A percentile compares a stretch with the other conserved stretches of the same genome.
These are phyloP conservation scores for Nomada hirtipes DNA, from an alignment of 2,888 invertebrate genomes.

Conservation along the genomic window DNA sequence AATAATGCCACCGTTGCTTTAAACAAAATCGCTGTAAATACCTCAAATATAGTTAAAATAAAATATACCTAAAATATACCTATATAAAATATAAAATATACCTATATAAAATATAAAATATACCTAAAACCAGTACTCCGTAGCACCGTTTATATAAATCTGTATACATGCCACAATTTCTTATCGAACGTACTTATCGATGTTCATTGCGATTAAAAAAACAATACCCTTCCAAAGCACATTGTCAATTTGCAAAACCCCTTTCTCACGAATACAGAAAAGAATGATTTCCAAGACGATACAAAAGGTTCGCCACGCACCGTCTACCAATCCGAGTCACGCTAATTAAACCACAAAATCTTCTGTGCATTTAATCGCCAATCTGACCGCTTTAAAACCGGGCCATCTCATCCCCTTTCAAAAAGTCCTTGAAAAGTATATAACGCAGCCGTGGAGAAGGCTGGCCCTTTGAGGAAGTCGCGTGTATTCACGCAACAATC, in stretches of 20 bases:
- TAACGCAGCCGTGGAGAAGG: slow-evolving; percentile 7
- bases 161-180: too few relatives aligned
- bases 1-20: too few relatives aligned
- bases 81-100: too few relatives aligned
- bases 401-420: slow-evolving; percentile 8
- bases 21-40: too few relatives aligned
- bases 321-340: neutral
- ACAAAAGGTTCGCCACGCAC: neutral
- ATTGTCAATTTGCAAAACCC: neutral
- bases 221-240: too few relatives aligned
- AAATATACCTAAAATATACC: too few relatives aligned
- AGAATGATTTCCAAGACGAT: neutral
- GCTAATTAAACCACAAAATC: slow-evolving; percentile 17
- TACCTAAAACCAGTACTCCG: too few relatives aligned
- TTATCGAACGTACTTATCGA: too few relatives aligned
- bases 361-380: neutral
- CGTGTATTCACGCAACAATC: slow-evolving; percentile 38
- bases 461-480: slow-evolving; percentile 39
- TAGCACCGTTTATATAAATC: too few relatives aligned
- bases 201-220: neutral
- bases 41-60: too few relatives aligned
- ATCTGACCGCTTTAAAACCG: neutral
- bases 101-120: too few relatives aligned
- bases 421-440: slow-evolving; percentile 43
- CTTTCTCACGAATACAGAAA: neutral